Percentiles rank a stretch among this genome's conserved stretches.
These are phyloP conservation scores for Zele albiditarsus DNA, from an alignment of 2,888 invertebrate species.

Conservation along the genomic window DNA sequence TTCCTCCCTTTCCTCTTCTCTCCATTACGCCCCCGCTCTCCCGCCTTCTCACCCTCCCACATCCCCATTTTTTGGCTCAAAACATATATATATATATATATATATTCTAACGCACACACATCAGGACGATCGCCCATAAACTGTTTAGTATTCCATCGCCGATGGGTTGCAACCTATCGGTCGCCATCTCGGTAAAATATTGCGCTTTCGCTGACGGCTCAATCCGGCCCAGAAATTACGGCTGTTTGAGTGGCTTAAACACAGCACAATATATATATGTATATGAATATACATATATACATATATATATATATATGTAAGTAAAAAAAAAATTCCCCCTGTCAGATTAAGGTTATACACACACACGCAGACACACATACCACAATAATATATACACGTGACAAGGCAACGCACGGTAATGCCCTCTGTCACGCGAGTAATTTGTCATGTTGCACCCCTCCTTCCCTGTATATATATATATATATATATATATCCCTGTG, in stretches of 20 bases:
- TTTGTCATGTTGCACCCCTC: slow-evolving; percentile 52
- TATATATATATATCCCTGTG: not conserved
- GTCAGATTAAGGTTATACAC: slow-evolving; percentile 48
- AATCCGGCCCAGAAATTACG: slow-evolving; percentile 63
- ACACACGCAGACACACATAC: not conserved
- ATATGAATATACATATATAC: not conserved
- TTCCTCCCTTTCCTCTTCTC: not conserved
- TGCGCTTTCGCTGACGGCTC: slow-evolving; percentile 66
- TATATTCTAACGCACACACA: not conserved
- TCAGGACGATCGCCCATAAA: slow-evolving; percentile 49
- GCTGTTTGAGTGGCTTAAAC: slow-evolving; percentile 32
- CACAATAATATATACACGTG: slow-evolving; percentile 1
- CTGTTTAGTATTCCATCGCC: slow-evolving; percentile 64
- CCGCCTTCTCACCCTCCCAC: too few species aligned
- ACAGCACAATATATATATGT: not conserved
- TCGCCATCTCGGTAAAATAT: slow-evolving; percentile 67
- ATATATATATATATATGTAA: too few species aligned
- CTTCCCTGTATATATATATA: slow-evolving; percentile 14
- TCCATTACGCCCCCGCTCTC: too few species aligned
- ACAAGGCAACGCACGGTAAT: slow-evolving; percentile 48
- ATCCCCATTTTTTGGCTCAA: too few species aligned
- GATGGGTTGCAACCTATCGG: slow-evolving; percentile 62
- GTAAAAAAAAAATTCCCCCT: slow-evolving; percentile 10
- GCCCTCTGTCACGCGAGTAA: slow-evolving; percentile 56
- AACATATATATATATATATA: not conserved